Base-by-base conservation (phyloP, 1,140 invertebrate genomes). In the Drosophila gunungcola region DNA sequence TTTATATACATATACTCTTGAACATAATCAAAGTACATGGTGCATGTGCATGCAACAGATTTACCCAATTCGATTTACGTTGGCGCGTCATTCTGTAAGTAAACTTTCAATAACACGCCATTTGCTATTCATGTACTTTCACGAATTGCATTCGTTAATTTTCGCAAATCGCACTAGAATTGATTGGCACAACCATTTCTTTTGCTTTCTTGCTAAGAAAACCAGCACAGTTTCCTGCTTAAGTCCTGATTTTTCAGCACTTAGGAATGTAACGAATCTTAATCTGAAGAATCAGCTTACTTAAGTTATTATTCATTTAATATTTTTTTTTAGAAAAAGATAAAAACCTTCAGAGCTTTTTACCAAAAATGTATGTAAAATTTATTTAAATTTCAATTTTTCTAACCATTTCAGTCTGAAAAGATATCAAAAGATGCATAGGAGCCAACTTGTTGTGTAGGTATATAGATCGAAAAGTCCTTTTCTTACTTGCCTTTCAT, bases 41-140 rank as follows among this genome's bases (percentile, higher is more conserved):
- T 0, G 45, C 27, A 63, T 67, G 64, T 0, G 45, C 27, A 63
- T 67, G 64, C 64, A 68, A 64, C 60, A 68, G 46, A 68, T 65
- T 65, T 45, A 0, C 29, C 38, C 27, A 68, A 65, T 52, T 68
- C 36, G 45, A 64, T 68, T 68, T 68, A 68, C n/a, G 43, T 51
- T 1, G 36, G 58, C 16, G 45, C 36, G 16, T 67, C 36, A 51
- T 51, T 67, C 16, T 27, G 10, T 41, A 42, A 4, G 27, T 29
- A 67, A 49, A 25, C 42, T 32, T 65, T 43, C 45, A 34, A 49
- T 65, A 21, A 57, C 63, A 62, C 63, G 63, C 57, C 58, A 67
- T 63, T 62, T 67, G 25, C 25, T 38, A 13, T 29, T 65, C 55
- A 32, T 39, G 53, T 38, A 4, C 29, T 34, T 57, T 46, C 25